Conservation (phyloP, 2,113 vertebrate species). For the Pygoscelis antarcticus region DNA sequence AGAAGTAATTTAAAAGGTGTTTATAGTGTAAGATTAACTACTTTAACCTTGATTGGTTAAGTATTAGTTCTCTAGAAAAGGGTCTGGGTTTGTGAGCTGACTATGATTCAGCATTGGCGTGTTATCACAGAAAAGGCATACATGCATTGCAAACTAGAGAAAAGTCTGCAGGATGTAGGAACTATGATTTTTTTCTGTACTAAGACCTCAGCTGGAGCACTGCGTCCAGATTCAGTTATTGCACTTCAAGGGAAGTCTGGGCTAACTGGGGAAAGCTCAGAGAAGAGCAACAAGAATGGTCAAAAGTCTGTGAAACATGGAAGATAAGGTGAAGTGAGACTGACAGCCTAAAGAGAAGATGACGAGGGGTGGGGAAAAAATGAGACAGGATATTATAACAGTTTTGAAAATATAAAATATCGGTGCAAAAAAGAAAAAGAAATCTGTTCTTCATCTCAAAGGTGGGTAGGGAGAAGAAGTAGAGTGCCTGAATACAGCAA, state of each 20-base stretch:
- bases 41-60: not conserved
- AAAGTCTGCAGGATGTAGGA: not conserved
- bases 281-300: not conserved
- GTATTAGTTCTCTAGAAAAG: not conserved
- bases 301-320: not conserved
- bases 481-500: not conserved
- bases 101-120: not conserved
- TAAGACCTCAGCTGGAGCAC: not conserved
- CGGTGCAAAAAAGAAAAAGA: not conserved
- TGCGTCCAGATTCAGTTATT: not conserved
- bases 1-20: not conserved
- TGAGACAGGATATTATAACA: not conserved
- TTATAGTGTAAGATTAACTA: not conserved
- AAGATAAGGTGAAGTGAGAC: not conserved
- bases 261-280: not conserved
- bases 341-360: not conserved
- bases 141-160: not conserved
- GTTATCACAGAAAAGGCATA: not conserved
- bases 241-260: not conserved
- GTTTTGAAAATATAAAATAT: not conserved
- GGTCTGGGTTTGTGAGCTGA: not conserved
- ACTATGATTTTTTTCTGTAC: not conserved
- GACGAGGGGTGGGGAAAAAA: not conserved
- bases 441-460: not conserved
- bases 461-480: not conserved